Evolutionary conservation across 2,888 invertebrate genomes (phyloP).

Genomic region (Lamellibrachia satsuma): DNA sequence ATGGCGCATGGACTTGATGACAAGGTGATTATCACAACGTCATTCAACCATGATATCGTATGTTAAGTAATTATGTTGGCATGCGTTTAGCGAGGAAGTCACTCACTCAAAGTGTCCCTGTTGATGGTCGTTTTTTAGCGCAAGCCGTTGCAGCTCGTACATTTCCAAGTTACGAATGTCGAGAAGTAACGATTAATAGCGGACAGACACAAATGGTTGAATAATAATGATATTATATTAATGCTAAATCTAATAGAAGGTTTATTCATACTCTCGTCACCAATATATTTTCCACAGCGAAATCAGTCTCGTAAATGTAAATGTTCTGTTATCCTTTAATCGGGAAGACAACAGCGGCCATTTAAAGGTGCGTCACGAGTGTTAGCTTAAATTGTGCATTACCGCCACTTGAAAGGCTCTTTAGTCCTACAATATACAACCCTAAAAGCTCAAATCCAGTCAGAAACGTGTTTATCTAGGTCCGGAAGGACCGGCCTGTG

Average conservation of each 20-base stretch:
- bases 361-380: background rate
- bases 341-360: background rate
- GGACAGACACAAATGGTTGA: background rate
- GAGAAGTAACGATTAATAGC: background rate
- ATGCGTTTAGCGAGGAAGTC: background rate
- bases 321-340: background rate
- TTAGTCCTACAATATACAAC: too few relatives aligned
- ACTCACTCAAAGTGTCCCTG: background rate
- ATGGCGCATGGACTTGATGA: background rate
- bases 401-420: too few relatives aligned
- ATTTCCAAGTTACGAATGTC: background rate
- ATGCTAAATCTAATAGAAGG: background rate
- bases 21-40: background rate
- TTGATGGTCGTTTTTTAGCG: background rate
- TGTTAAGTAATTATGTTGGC: background rate
- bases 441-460: too few relatives aligned
- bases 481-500: too few relatives aligned
- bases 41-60: conserved; percentile 1
- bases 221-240: background rate
- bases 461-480: too few relatives aligned
- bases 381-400: too few relatives aligned
- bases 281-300: background rate
- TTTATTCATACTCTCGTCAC: background rate
- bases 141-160: background rate
- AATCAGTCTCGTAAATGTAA: background rate